Base-by-base conservation (phyloP, 2,888 invertebrate genomes). In the Hydroisotoma schaefferi region DNA sequence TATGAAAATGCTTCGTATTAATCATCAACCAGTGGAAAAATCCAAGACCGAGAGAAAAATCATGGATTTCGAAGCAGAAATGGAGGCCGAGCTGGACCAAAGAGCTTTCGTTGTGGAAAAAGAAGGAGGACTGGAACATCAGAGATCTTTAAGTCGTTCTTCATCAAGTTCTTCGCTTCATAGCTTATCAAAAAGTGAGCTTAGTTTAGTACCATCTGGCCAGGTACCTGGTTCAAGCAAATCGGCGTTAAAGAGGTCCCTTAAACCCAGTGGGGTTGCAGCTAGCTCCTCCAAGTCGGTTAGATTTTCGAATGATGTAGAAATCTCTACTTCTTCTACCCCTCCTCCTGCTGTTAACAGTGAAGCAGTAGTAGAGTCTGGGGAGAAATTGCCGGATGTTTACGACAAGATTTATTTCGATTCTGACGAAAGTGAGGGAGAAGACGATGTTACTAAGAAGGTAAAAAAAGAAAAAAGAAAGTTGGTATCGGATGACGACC, bases 401-500 rank as follows among this genome's bases (percentile, higher is more conserved):
- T 73, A 74, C 37, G 72, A 73, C 51, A 67, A 73, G 10, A 59
- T 74, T 23, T 75, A 75, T 48, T 75, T 74, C 54, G 75, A 75
- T 55, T 73, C 74, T 0, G 75, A 75, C 59, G 70, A 71, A 25
- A 73, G 73, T 26, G 72, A 68, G 2, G 67, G 63, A 15, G 69
- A 63, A 23, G 66, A 68, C 38, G 63, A 65, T 10, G 53, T 52
- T 15, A 55, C 40, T 6, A 47, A 55, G 12, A 61, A 47, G 10
- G 27, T 15, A 25, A 67, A 67, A 46, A 61, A 58, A 10, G 51
- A 55, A 6, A 70, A 68, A 53, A 61, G 72, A 25, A 57, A 64
- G 37, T 65, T 73, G 37, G 18, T 70, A 48, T 65, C 74, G 0
- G 73, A 76, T 65, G 76, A 76, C 52, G 80, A 81, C 20, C 75